A percentile compares a stretch with the other conserved stretches of the same genome.
Evolutionary conservation across 2,888 invertebrate genomes (phyloP).

Genomic region (Acronicta aceris): DNA sequence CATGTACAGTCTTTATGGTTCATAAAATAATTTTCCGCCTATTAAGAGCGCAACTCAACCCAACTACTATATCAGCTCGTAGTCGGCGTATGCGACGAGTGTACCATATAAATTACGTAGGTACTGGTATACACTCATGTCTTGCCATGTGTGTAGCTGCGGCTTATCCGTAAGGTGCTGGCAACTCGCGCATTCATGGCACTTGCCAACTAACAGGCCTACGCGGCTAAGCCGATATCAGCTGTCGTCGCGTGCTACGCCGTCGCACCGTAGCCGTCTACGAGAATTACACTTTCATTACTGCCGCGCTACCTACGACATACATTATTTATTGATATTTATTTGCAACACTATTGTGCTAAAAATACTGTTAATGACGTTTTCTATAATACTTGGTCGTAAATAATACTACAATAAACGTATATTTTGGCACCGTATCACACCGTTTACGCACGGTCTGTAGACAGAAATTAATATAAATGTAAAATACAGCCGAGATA

Average conservation of each 20-base stretch:
- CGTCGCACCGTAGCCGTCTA: constrained; percentile 67
- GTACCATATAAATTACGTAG: constrained; percentile 32
- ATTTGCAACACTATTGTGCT: too few relatives aligned
- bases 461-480: constrained; percentile 37
- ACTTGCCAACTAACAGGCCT: constrained; percentile 81
- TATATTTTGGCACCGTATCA: neutral
- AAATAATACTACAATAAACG: too few relatives aligned
- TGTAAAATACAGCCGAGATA: constrained; percentile 27
- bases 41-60: constrained; percentile 45
- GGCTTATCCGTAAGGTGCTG: constrained; percentile 73
- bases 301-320: constrained; percentile 1
- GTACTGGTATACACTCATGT: constrained; percentile 34
- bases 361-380: too few relatives aligned
- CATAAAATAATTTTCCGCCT: constrained; percentile 54
- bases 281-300: constrained; percentile 58
- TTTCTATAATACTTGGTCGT: too few relatives aligned
- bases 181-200: constrained; percentile 82
- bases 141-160: constrained; percentile 67
- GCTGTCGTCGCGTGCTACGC: constrained; percentile 72
- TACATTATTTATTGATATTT: neutral
- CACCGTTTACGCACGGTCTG: neutral
- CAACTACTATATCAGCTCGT: constrained; percentile 24
- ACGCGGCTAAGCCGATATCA: constrained; percentile 79
- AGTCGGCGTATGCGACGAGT: constrained; percentile 10
- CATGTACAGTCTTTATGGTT: constrained; percentile 45